Conservation (phyloP, 2,888 invertebrate genomes). For the Melitaea athalia region DNA sequence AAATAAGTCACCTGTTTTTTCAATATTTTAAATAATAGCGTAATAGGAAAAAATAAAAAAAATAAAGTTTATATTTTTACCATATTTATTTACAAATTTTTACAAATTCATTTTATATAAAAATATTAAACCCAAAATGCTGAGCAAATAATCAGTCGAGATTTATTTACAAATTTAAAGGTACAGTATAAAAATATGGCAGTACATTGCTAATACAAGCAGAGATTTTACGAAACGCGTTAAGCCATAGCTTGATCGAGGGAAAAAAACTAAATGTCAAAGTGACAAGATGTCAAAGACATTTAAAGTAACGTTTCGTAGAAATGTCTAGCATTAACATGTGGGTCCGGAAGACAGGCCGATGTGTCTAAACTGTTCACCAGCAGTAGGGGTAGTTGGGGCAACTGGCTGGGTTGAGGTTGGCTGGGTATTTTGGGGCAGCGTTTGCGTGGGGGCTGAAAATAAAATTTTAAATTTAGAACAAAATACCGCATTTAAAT, state of each 20-base stretch:
- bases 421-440: conserved; percentile 77
- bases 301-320: conserved; percentile 31
- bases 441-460: conserved; percentile 58
- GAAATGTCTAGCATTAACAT: conserved; percentile 41
- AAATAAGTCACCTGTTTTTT: too few relatives aligned
- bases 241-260: conserved; percentile 18
- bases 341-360: conserved; percentile 33
- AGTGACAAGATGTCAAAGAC: neutral
- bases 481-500: neutral
- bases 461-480: conserved; percentile 1
- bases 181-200: conserved; percentile 44
- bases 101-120: conserved; percentile 43
- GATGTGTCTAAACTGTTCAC: conserved; percentile 44
- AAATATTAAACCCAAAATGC: conserved; percentile 46
- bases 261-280: conserved; percentile 33
- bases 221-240: conserved; percentile 40
- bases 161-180: conserved; percentile 43
- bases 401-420: conserved; percentile 78
- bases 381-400: conserved; percentile 84
- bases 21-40: neutral
- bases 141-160: conserved; percentile 39
- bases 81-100: conserved; percentile 55
- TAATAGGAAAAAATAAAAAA: neutral
- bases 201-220: conserved; percentile 42
- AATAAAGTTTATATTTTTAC: conserved; percentile 28